Evolutionary conservation across 2,888 invertebrate species (phyloP).

Genomic region (Drosophila mimica): DNA sequence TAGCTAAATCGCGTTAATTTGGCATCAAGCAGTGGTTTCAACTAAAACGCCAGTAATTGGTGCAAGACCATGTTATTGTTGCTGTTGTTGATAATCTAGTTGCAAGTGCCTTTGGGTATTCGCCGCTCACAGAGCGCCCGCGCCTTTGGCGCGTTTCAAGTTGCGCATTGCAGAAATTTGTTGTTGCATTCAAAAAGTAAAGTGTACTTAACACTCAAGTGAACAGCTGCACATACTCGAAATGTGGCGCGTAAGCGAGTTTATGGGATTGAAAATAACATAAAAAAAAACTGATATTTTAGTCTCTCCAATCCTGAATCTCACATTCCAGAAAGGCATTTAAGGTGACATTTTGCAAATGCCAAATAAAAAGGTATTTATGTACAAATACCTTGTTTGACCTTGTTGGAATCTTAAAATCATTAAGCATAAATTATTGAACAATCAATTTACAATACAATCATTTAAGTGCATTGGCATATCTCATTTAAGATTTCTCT

Average conservation of each 20-base stretch:
- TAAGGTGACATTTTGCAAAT: background rate
- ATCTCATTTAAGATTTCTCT: background rate
- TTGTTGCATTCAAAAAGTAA: conserved; percentile 17
- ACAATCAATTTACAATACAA: conserved; percentile 11
- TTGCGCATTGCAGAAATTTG: conserved; percentile 48
- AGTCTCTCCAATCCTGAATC: conserved; percentile 23
- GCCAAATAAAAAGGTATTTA: background rate
- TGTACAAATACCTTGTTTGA: conserved; percentile 19
- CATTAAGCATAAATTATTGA: background rate
- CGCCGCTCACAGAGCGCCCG: conserved; percentile 40
- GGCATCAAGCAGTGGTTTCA: conserved; percentile 50
- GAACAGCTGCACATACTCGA: conserved; percentile 66
- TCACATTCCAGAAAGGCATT: conserved; percentile 16
- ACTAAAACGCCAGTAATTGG: conserved; percentile 75
- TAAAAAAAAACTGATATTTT: background rate
- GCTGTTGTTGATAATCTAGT: conserved; percentile 25
- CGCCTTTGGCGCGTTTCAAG: conserved; percentile 55
- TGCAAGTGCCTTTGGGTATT: conserved; percentile 10
- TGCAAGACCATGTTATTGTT: conserved; percentile 65
- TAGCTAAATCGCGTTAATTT: conserved; percentile 70
- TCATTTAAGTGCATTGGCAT: conserved; percentile 16
- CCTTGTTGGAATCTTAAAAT: background rate
- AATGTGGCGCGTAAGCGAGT: conserved; percentile 38
- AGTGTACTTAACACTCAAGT: conserved; percentile 53
- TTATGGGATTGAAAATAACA: background rate